These are phyloP conservation scores for Idaea dimidiata DNA, from an alignment of 2,888 invertebrate species.

Conservation along the genomic window DNA sequence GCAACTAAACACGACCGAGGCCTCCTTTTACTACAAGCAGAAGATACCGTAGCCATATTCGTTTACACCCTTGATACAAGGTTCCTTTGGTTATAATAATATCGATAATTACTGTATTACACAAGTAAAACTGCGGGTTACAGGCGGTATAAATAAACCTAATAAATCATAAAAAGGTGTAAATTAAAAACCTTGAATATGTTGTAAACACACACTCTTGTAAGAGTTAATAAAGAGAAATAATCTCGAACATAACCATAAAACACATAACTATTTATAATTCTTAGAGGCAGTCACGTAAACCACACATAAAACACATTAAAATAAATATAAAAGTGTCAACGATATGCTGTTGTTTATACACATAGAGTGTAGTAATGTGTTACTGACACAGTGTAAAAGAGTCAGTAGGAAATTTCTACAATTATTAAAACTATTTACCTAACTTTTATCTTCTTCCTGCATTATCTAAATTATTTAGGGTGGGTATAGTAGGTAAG, in stretches of 20 bases:
- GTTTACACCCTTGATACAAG: too few species aligned
- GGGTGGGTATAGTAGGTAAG: too few species aligned
- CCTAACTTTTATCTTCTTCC: too few species aligned
- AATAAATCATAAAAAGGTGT: background rate
- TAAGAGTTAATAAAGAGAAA: constrained; percentile 27
- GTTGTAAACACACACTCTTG: background rate
- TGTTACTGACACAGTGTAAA: background rate
- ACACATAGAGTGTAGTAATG: constrained; percentile 20
- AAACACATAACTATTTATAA: constrained; percentile 30
- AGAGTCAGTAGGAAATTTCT: background rate
- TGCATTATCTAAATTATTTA: too few species aligned
- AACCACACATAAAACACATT: constrained; percentile 37
- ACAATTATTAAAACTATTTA: constrained; percentile 6
- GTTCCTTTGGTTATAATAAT: too few species aligned
- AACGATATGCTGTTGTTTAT: constrained; percentile 39
- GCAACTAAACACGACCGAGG: too few species aligned
- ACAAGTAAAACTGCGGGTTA: background rate
- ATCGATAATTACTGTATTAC: background rate
- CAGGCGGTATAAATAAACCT: constrained; percentile 7
- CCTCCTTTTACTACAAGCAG: too few species aligned
- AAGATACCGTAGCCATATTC: too few species aligned
- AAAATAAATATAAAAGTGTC: constrained; percentile 47
- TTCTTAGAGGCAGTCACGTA: constrained; percentile 32
- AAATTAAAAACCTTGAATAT: background rate
- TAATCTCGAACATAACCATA: constrained; percentile 19